Evolutionary conservation across 2,888 invertebrate species (phyloP).

Genomic region (Rhagophthalmus giganteus): DNA sequence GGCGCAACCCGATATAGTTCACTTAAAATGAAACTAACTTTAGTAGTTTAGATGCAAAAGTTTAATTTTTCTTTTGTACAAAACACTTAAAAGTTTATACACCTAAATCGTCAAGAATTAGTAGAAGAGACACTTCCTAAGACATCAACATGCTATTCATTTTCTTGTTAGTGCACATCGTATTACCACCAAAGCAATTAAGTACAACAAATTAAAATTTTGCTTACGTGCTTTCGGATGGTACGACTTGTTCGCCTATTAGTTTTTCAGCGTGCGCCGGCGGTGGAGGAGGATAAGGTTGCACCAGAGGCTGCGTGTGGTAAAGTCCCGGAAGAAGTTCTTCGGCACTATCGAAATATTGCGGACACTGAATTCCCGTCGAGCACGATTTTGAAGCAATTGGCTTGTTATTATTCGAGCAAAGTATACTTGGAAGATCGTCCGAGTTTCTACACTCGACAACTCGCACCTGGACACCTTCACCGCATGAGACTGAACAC

Average conservation of each 20-base stretch:
- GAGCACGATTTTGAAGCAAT: conserved; percentile 72
- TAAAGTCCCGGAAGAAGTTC: conserved; percentile 64
- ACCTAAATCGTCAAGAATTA: too few relatives aligned
- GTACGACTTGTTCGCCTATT: conserved; percentile 71
- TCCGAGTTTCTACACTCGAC: conserved; percentile 75
- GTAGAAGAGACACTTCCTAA: too few relatives aligned
- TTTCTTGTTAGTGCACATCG: conserved; percentile 4
- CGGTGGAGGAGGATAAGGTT: conserved; percentile 67
- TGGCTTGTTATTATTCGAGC: conserved; percentile 70
- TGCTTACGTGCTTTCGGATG: conserved; percentile 80
- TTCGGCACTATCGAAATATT: conserved; percentile 58
- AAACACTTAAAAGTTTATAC: too few relatives aligned
- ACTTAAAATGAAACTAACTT: too few relatives aligned
- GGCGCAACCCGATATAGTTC: too few relatives aligned
- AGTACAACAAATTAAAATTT: conserved; percentile 7
- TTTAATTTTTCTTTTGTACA: too few relatives aligned
- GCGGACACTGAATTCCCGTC: conserved; percentile 72
- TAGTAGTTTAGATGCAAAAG: too few relatives aligned
- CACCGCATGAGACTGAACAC: conserved; percentile 94
- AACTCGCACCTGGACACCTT: conserved; percentile 79
- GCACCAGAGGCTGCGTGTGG: conserved; percentile 68
- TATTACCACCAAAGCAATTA: conserved; percentile 14
- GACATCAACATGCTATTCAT: conserved; percentile 22
- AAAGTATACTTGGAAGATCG: conserved; percentile 62
- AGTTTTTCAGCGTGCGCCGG: conserved; percentile 69